Conservation (phyloP, 2,113 vertebrate species). For the Hypomesus transpacificus region DNA sequence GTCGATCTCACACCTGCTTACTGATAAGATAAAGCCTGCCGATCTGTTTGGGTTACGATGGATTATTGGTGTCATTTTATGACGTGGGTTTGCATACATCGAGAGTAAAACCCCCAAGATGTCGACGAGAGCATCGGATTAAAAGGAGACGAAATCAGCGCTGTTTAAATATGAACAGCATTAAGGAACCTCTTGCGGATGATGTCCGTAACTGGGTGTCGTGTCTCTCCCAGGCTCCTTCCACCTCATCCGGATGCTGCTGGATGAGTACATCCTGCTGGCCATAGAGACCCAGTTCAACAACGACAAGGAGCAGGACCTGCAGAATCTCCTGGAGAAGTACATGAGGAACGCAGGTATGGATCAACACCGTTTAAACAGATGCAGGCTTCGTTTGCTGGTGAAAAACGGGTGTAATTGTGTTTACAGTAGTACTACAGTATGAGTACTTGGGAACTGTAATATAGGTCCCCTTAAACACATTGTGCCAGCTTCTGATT, state of each 20-base stretch:
- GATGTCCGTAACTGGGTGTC: constrained; percentile 53
- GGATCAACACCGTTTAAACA: neutral
- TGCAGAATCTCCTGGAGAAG: constrained; percentile 94
- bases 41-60: neutral
- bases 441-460: neutral
- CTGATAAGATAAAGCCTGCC: neutral
- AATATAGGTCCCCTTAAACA: neutral
- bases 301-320: constrained; percentile 97
- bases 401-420: neutral
- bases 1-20: neutral
- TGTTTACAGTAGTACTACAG: neutral
- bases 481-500: too few species aligned
- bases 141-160: too few species aligned
- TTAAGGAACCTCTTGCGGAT: too few species aligned
- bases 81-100: too few species aligned
- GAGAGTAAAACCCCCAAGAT: constrained; percentile 54
- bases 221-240: constrained; percentile 82
- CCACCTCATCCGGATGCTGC: constrained; percentile 95
- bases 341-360: constrained; percentile 98
- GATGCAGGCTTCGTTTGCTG: neutral
- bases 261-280: constrained; percentile 96
- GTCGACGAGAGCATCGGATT: too few species aligned
- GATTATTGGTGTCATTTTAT: neutral
- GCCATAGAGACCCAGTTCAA: constrained; percentile 98
- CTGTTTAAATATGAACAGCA: too few species aligned